These are phyloP conservation scores for Enteromius argenteus DNA, from an alignment of 2,797 vertebrate species.

Conservation along the genomic window DNA sequence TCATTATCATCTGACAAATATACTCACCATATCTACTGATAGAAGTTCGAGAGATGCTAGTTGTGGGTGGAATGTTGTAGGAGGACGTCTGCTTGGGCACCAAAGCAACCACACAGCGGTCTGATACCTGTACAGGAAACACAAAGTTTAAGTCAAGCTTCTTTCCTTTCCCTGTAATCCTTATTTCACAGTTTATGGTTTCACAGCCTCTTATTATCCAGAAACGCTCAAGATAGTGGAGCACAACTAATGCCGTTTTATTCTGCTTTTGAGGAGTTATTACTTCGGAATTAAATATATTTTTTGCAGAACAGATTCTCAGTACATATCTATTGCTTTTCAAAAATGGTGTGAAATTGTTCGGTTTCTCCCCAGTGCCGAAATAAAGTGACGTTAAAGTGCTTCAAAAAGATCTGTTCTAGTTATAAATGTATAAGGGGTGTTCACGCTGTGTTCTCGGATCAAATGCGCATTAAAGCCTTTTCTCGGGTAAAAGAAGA, in stretches of 20 bases:
- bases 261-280: slow-evolving; percentile 16
- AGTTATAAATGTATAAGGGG: slow-evolving; percentile 18
- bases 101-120: slow-evolving; percentile 93
- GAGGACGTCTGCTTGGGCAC: slow-evolving; percentile 98
- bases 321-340: slow-evolving; percentile 26
- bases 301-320: slow-evolving; percentile 26
- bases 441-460: slow-evolving; percentile 15
- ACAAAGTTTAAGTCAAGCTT: not conserved
- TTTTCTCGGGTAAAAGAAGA: slow-evolving; percentile 52
- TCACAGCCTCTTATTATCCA: slow-evolving; percentile 19
- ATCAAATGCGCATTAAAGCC: slow-evolving; percentile 44
- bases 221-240: slow-evolving; percentile 6
- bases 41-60: slow-evolving; percentile 94
- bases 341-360: not conserved
- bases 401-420: slow-evolving; percentile 28
- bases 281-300: slow-evolving; percentile 9
- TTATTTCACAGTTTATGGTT: slow-evolving; percentile 28
- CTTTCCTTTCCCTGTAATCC: slow-evolving; percentile 2
- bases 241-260: slow-evolving; percentile 5
- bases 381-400: not conserved
- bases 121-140: slow-evolving; percentile 85
- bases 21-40: slow-evolving; percentile 96
- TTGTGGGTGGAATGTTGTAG: slow-evolving; percentile 95
- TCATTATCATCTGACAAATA: not conserved
- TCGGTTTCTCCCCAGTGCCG: not conserved